Conservation (phyloP, 2,797 vertebrate genomes). For the Caiman crocodilus region DNA sequence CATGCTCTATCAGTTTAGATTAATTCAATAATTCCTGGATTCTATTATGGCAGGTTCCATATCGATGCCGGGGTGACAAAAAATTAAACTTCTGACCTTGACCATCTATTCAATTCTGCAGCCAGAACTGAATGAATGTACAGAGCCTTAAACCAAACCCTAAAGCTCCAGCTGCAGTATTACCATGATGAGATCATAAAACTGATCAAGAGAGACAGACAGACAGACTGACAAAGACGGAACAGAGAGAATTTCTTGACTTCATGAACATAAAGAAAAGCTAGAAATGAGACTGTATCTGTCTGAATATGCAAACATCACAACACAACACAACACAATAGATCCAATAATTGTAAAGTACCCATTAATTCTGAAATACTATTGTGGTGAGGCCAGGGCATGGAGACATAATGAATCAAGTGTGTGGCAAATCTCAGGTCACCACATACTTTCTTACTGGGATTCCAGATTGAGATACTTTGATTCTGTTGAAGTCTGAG, state of each 20-base stretch:
- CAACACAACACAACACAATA: no score
- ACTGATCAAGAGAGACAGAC: no score
- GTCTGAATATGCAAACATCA: no score
- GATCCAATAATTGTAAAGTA: no score
- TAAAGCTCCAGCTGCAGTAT: not conserved
- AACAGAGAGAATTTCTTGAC: not conserved
- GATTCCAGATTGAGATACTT: not conserved
- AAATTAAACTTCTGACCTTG: not conserved
- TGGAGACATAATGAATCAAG: not conserved
- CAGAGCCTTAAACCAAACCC: accelerated
- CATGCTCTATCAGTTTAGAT: constrained; percentile 48
- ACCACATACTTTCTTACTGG: not conserved
- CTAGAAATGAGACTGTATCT: not conserved
- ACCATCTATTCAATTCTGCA: not conserved
- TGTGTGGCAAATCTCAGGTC: no score
- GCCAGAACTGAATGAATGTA: not conserved
- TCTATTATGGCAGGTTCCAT: constrained; percentile 9
- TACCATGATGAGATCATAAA: not conserved
- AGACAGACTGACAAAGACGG: no score
- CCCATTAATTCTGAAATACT: not conserved
- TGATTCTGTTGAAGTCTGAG: not conserved
- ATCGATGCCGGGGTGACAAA: not conserved
- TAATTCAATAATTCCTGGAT: constrained; percentile 35
- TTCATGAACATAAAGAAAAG: not conserved
- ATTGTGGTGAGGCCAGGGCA: accelerated